A percentile compares a stretch with the other conserved stretches of the same genome.
Conservation (phyloP, 1,140 invertebrate species). For the Heliconius eleuchia region DNA sequence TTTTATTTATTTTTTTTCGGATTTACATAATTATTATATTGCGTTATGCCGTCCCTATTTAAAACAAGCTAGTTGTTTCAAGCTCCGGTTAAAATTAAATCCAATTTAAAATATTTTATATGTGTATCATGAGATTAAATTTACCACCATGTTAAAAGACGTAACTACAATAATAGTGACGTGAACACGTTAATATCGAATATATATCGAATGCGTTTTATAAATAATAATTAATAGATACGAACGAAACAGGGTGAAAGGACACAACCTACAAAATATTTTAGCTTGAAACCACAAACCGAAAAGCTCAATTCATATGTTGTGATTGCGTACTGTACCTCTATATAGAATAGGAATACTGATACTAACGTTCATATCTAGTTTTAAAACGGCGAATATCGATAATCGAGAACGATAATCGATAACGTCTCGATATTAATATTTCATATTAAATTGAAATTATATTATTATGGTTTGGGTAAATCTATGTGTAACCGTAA, state of each 20-base stretch:
- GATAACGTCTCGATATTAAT: neutral
- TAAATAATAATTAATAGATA: neutral
- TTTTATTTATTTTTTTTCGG: neutral
- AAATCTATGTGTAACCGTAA: slow-evolving; percentile 65
- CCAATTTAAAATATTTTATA: neutral
- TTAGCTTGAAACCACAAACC: slow-evolving; percentile 8
- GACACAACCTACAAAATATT: neutral
- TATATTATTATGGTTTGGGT: slow-evolving; percentile 70
- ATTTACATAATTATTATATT: slow-evolving; percentile 16
- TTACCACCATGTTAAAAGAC: neutral
- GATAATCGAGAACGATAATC: neutral
- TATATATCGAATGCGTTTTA: neutral
- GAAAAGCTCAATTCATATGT: slow-evolving; percentile 24
- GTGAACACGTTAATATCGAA: neutral
- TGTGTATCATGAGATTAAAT: neutral
- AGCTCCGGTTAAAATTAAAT: neutral
- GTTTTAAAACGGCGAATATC: neutral
- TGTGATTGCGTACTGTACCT: slow-evolving; percentile 42
- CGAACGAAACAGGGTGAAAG: slow-evolving; percentile 1
- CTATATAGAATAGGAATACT: slow-evolving; percentile 31
- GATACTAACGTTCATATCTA: slow-evolving; percentile 7
- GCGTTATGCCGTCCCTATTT: slow-evolving; percentile 28
- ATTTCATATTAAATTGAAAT: slow-evolving; percentile 25
- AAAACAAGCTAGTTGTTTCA: neutral
- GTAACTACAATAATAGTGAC: neutral